A percentile compares a stretch with the other conserved stretches of the same genome.
Evolutionary conservation across 2,113 vertebrate species (phyloP).

Genomic region (Pristiophorus japonicus): DNA sequence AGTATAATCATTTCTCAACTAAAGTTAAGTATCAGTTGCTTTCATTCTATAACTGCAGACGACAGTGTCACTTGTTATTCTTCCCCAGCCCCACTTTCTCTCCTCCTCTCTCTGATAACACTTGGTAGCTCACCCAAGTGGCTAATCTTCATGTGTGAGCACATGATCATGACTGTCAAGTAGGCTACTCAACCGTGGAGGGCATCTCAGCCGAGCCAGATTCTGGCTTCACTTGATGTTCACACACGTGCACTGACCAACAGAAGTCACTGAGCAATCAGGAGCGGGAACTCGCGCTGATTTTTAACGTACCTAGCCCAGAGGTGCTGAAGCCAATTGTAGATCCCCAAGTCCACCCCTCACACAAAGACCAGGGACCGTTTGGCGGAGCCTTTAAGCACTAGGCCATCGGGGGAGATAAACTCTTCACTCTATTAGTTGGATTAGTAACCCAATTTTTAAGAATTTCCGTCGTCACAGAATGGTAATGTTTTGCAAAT

Average conservation of each 20-base stretch:
- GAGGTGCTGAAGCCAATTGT: background rate
- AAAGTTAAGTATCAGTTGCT: background rate
- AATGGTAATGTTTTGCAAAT: conserved; percentile 5
- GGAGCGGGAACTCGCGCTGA: background rate
- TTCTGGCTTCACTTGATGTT: background rate
- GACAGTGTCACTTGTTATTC: background rate
- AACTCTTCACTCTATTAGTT: background rate
- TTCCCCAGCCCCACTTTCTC: background rate
- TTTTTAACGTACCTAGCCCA: background rate
- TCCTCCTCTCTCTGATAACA: background rate
- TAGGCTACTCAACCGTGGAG: background rate
- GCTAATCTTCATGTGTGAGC: background rate
- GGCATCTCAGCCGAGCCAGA: background rate
- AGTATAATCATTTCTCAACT: background rate
- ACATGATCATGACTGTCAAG: background rate
- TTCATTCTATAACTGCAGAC: background rate
- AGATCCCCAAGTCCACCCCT: background rate
- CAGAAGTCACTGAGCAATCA: background rate
- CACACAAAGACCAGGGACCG: background rate
- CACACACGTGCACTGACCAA: background rate
- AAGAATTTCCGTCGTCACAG: background rate
- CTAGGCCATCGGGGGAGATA: background rate
- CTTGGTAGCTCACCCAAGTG: background rate
- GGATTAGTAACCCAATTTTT: background rate
- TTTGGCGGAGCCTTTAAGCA: background rate